phyloP scores from a whole-genome alignment of 2,113 vertebrate species.

The Corvus cornix region DNA sequence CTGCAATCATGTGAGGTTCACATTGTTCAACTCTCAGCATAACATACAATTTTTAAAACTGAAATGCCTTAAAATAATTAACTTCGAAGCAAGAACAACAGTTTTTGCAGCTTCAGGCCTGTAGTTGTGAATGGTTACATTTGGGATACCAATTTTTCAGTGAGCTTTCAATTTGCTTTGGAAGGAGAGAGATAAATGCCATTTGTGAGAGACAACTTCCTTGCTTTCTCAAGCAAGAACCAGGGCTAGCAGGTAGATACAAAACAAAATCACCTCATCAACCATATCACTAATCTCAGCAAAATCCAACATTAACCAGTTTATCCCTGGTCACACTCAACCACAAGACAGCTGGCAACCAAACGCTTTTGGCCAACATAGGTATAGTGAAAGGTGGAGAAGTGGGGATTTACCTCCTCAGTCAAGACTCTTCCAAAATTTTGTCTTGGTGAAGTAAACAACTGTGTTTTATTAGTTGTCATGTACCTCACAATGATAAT shows the following conservation, averaged over 20 bases:
- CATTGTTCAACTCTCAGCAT: neutral
- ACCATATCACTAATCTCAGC: neutral
- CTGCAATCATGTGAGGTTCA: neutral
- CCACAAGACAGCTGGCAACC: neutral
- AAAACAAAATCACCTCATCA: neutral
- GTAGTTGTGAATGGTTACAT: neutral
- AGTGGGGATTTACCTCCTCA: neutral
- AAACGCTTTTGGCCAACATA: neutral
- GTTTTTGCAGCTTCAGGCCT: neutral
- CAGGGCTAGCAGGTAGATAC: neutral
- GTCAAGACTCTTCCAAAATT: neutral
- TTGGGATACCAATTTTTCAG: neutral
- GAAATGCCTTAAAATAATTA: neutral
- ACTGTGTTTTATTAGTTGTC: neutral
- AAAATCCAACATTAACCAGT: neutral
- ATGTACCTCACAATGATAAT: neutral
- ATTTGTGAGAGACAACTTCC: neutral
- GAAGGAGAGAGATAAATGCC: neutral
- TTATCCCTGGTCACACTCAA: neutral
- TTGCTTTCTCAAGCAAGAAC: neutral
- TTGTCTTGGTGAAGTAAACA: neutral
- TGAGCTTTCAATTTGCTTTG: neutral
- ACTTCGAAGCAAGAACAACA: neutral
- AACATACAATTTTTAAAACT: neutral
- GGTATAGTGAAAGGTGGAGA: neutral